phyloP scores from a whole-genome alignment of 2,113 vertebrate species.

The Rhinoderma darwinii region DNA sequence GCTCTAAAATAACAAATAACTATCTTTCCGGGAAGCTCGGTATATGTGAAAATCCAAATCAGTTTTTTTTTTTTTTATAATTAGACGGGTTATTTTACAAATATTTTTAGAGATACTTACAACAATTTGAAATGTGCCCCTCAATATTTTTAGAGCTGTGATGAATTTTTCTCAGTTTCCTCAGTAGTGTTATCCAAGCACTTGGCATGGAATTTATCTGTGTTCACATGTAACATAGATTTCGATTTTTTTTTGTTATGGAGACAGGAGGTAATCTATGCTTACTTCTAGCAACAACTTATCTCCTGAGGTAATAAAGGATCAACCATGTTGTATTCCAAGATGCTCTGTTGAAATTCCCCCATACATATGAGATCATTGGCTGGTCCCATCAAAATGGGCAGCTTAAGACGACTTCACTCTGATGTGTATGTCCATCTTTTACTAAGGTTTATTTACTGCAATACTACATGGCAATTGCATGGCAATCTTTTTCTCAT shows the following conservation, averaged over 20 bases:
- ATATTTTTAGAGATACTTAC: neutral
- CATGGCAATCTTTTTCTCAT: too few species aligned
- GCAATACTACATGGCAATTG: too few species aligned
- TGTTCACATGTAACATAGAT: neutral
- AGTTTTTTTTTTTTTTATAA: neutral
- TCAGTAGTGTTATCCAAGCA: slow-evolving; percentile 24
- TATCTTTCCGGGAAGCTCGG: neutral
- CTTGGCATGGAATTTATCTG: slow-evolving; percentile 27
- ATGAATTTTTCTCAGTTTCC: slow-evolving; percentile 24
- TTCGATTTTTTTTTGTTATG: neutral
- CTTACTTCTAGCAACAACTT: neutral
- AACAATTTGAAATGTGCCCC: slow-evolving; percentile 7
- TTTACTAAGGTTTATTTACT: too few species aligned
- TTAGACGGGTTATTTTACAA: neutral
- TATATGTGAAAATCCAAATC: neutral
- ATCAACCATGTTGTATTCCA: neutral
- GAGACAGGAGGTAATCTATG: neutral
- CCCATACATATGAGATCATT: neutral
- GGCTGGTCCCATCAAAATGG: too few species aligned
- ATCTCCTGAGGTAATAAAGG: neutral
- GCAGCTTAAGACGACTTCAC: too few species aligned
- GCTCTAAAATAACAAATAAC: too few species aligned
- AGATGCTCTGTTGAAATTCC: neutral
- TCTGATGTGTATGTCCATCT: too few species aligned
- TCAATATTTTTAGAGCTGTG: slow-evolving; percentile 37